Evolutionary conservation across 1,140 invertebrate genomes (phyloP), one percentile per base, ranked within the genome.

Genomic region (Apis dorsata): DNA sequence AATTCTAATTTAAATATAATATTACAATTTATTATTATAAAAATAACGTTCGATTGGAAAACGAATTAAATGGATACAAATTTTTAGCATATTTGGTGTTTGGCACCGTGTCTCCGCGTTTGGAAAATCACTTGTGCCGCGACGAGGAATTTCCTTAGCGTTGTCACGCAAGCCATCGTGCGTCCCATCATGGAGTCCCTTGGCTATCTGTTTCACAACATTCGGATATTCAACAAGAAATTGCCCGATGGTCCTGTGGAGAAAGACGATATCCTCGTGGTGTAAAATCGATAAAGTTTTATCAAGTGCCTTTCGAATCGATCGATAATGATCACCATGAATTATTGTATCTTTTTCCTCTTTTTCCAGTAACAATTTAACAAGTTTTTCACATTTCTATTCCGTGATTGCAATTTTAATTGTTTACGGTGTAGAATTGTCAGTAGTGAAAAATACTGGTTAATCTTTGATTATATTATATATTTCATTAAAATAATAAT

Each of bases 11-110:
- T 44, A 0, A 44, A 44, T 44, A 4, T 44, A 44, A 44, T 44
- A 7, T 44, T 3, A 0, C 34, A 3, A 44, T 44, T 44, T 44
- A 44, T 44, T 44, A 44, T 44, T 44, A 44, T 11, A 21, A 10
- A 13, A 24, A 8, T 28, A 34, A 17, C 1, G 9, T 53, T 9
- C 24, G 5, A 11, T 24, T 13, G 72, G 1, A 51, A 63, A 5
- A 17, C 34, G 44, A 17, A 65, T 28, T 65, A 78, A 34, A 71
- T 15, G 10, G 21, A 44, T 28, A 49, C 13, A 78, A 76, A 72
- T 75, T 95, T 95, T 55, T 92, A 97, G 96, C 96, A 97, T 93
- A 96, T 97, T 75, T 97, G 96, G 96, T 96, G 96, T 86, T 92
- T 95, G 15, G 96, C 94, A 0, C 96, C 96, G 0, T 95, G 95